Evolutionary conservation across 1,140 invertebrate genomes (phyloP).

Genomic region (Neuroterus valhalla): DNA sequence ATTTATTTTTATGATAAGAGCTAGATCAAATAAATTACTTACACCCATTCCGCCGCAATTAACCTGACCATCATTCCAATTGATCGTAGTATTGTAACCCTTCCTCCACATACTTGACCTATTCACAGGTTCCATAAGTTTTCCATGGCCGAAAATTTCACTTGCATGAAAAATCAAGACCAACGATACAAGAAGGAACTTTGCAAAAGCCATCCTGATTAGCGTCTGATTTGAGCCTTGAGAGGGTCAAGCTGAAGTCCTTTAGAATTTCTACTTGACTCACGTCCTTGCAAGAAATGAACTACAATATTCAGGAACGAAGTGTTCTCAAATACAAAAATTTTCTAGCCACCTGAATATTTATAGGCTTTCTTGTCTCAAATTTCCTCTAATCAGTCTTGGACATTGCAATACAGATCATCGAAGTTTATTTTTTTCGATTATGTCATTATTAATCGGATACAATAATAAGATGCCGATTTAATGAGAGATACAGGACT

Average conservation of each 20-base stretch:
- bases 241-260: background rate
- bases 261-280: background rate
- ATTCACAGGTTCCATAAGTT: conserved; percentile 64
- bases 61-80: conserved; percentile 54
- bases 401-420: too few species aligned
- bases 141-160: conserved; percentile 62
- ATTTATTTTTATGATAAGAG: background rate
- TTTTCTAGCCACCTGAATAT: too few species aligned
- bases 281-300: background rate
- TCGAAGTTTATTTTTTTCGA: too few species aligned
- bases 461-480: too few species aligned
- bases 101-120: conserved; percentile 66
- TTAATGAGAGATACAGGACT: too few species aligned
- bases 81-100: conserved; percentile 55
- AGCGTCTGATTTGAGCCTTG: background rate
- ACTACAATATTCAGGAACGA: too few species aligned
- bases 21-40: conserved; percentile 21
- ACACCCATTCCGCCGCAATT: conserved; percentile 50
- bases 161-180: conserved; percentile 22
- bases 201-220: background rate
- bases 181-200: background rate
- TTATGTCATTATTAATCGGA: too few species aligned
- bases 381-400: too few species aligned
- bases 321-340: too few species aligned
- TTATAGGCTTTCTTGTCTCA: too few species aligned